phyloP scores from a whole-genome alignment of 2,113 vertebrate species.

The Melanocharis versteri region DNA sequence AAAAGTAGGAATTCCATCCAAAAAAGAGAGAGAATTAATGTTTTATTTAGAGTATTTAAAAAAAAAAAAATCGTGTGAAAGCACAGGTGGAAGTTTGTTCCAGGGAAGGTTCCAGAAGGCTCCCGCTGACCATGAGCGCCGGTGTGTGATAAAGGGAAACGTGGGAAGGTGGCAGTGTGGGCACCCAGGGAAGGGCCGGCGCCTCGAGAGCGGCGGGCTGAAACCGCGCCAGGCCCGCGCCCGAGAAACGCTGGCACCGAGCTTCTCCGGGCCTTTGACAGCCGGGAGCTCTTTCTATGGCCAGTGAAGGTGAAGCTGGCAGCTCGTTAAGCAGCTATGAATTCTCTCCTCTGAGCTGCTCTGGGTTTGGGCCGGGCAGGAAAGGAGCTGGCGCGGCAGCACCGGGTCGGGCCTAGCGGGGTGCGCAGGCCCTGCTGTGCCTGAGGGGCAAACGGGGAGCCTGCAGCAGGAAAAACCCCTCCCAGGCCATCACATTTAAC shows the following conservation, averaged over 20 bases:
- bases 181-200: not conserved
- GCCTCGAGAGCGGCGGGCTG: no score
- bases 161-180: no score
- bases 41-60: not conserved
- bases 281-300: not conserved
- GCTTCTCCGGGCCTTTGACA: not conserved
- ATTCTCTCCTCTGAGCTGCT: not conserved
- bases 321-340: not conserved
- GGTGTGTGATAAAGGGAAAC: not conserved
- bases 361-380: not conserved
- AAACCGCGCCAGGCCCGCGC: no score
- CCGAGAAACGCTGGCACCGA: not conserved
- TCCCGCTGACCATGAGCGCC: not conserved
- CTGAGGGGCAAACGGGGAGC: not conserved
- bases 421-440: not conserved
- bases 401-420: not conserved
- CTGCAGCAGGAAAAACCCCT: not conserved
- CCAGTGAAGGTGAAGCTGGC: not conserved
- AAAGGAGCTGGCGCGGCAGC: not conserved
- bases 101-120: not conserved
- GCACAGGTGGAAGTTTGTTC: not conserved
- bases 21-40: not conserved
- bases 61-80: not conserved
- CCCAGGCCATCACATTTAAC: no score
- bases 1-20: not conserved